These are phyloP conservation scores for Saimiri boliviensis DNA, from an alignment of 2,113 vertebrate species.

Conservation along the genomic window DNA sequence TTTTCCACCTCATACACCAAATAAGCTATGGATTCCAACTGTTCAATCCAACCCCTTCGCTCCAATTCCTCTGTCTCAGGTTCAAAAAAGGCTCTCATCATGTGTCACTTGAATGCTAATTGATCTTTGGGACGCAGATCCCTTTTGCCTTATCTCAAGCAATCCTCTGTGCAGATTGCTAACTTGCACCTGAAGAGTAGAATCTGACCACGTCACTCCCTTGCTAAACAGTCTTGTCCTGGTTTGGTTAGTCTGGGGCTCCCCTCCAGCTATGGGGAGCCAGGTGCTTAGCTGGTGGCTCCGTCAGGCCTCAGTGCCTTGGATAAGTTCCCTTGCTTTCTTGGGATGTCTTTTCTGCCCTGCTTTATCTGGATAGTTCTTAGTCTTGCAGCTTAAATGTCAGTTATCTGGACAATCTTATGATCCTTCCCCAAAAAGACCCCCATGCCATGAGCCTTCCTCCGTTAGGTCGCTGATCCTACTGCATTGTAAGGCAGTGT, in stretches of 20 bases:
- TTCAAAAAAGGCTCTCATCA: not conserved
- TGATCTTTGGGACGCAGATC: not conserved
- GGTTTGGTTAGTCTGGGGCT: not conserved
- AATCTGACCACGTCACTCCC: not conserved
- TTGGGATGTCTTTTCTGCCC: not conserved
- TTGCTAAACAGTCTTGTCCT: not conserved
- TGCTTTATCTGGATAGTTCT: not conserved
- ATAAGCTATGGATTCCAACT: not conserved
- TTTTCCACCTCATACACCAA: not conserved
- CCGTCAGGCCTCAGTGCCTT: not conserved
- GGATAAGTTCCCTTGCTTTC: not conserved
- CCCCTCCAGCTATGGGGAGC: not conserved
- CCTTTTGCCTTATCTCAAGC: not conserved
- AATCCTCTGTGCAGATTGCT: not conserved
- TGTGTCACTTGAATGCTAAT: not conserved
- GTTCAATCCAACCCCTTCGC: not conserved
- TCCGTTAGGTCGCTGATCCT: not conserved
- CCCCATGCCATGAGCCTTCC: fast-evolving
- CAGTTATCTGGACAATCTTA: not conserved
- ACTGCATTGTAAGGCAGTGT: not conserved
- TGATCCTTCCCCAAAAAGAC: not conserved
- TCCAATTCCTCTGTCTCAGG: not conserved
- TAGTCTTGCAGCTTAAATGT: not conserved
- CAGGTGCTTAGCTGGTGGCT: not conserved
- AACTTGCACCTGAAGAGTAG: not conserved